Evolutionary conservation across 2,797 vertebrate genomes (phyloP).

Genomic region (Parambassis ranga): DNA sequence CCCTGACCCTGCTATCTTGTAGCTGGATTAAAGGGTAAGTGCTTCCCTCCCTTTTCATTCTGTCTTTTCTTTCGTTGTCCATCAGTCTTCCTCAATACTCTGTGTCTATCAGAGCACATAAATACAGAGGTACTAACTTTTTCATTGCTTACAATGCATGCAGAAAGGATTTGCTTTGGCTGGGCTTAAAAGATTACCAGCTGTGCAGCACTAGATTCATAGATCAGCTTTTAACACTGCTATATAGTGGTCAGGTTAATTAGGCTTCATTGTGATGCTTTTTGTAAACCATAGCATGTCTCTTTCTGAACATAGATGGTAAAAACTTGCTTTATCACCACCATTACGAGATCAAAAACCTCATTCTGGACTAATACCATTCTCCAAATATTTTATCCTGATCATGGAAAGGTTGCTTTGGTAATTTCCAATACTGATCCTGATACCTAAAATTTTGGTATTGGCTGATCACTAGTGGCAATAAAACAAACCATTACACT

Average conservation of each 20-base stretch:
- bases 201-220: constrained; percentile 70
- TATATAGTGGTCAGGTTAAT: not conserved
- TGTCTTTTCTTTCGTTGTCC: constrained; percentile 58
- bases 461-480: too few relatives aligned
- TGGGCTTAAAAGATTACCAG: constrained; percentile 86
- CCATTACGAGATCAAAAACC: too few relatives aligned
- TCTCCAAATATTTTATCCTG: too few relatives aligned
- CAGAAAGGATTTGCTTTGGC: constrained; percentile 53
- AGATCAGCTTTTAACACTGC: not conserved
- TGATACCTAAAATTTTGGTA: too few relatives aligned
- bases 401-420: too few relatives aligned
- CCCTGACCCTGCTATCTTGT: constrained; percentile 86
- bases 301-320: too few relatives aligned
- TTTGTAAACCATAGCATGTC: too few relatives aligned
- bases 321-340: too few relatives aligned
- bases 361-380: too few relatives aligned
- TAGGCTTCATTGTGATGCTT: not conserved
- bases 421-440: too few relatives aligned
- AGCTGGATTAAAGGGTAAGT: constrained; percentile 96
- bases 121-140: constrained; percentile 69
- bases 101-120: constrained; percentile 76
- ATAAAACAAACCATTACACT: too few relatives aligned
- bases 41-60: constrained; percentile 74
- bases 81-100: constrained; percentile 51
- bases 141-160: constrained; percentile 85